Conservation (phyloP, 1,140 invertebrate species). For the Chrysomallon squamiferum region DNA sequence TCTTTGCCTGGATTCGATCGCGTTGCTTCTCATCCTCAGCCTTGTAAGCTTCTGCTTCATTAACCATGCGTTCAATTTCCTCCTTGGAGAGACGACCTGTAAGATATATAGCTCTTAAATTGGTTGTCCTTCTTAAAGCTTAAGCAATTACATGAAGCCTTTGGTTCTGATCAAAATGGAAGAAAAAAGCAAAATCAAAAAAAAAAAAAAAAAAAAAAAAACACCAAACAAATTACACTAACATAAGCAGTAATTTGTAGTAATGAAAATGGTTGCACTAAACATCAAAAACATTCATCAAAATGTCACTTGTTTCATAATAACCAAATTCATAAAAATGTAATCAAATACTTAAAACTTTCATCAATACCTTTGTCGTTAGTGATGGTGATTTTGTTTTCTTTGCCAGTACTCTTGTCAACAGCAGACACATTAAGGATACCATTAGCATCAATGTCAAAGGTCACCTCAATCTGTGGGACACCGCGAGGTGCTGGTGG, state of each 20-base stretch:
- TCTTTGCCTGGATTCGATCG: slow-evolving; percentile 83
- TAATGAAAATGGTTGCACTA: too few species aligned
- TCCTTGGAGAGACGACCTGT: slow-evolving; percentile 88
- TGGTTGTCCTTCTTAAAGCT: too few species aligned
- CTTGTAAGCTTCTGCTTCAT: slow-evolving; percentile 94
- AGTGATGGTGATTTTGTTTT: slow-evolving; percentile 98
- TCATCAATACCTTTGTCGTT: slow-evolving; percentile 95
- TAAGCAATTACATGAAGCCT: too few species aligned
- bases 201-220: too few species aligned
- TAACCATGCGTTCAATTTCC: slow-evolving; percentile 97
- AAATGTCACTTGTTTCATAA: too few species aligned
- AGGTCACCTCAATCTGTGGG: slow-evolving; percentile 78
- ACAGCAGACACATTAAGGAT: slow-evolving; percentile 65
- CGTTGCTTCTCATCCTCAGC: slow-evolving; percentile 88
- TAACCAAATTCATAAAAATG: too few species aligned
- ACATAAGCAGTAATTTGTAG: too few species aligned
- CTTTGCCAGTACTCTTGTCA: slow-evolving; percentile 84
- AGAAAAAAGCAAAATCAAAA: too few species aligned
- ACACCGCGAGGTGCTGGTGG: slow-evolving; percentile 94
- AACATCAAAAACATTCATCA: too few species aligned
- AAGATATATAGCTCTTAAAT: slow-evolving; percentile 14
- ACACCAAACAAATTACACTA: too few species aligned
- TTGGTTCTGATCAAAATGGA: too few species aligned
- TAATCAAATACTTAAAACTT: too few species aligned
- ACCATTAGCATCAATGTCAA: slow-evolving; percentile 72